Conservation (phyloP, 2,113 vertebrate genomes). For the Aptenodytes forsteri region DNA sequence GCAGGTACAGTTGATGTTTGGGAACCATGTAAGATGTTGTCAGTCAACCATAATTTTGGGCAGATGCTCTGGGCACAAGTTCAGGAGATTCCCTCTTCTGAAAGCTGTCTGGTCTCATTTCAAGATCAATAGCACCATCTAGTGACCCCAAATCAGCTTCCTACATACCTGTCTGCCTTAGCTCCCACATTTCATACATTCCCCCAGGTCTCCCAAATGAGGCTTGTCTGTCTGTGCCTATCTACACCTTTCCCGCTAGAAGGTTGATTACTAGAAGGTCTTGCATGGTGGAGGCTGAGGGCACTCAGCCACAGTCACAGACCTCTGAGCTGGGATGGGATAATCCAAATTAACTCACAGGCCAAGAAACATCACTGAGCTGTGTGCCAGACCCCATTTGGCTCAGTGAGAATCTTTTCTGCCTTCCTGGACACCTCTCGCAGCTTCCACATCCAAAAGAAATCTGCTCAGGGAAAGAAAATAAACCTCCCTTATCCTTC, state of each 20-base stretch:
- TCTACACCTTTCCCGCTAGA: not conserved
- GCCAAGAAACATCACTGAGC: not conserved
- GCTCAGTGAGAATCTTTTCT: not conserved
- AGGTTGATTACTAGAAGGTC: not conserved
- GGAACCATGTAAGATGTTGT: not conserved
- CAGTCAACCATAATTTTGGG: accelerated
- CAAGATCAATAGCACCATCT: slow-evolving; percentile 48
- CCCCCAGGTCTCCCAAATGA: not conserved
- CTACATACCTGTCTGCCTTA: not conserved
- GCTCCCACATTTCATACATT: accelerated
- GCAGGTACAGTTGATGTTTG: not conserved
- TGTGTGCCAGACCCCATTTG: not conserved
- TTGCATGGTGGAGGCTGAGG: not conserved
- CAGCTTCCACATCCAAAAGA: not conserved
- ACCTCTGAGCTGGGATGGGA: not conserved
- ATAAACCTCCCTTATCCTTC: not conserved
- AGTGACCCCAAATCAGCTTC: not conserved
- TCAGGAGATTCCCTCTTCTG: not conserved
- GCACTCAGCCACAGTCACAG: not conserved
- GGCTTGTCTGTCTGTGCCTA: not conserved
- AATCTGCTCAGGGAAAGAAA: not conserved
- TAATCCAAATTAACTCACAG: not conserved
- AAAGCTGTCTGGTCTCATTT: not conserved
- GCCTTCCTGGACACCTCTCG: not conserved
- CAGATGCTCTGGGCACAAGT: not conserved